Percentiles rank a stretch among this genome's conserved stretches.
Conservation (phyloP, 2,113 vertebrate genomes). For the Peucedramus taeniatus region DNA sequence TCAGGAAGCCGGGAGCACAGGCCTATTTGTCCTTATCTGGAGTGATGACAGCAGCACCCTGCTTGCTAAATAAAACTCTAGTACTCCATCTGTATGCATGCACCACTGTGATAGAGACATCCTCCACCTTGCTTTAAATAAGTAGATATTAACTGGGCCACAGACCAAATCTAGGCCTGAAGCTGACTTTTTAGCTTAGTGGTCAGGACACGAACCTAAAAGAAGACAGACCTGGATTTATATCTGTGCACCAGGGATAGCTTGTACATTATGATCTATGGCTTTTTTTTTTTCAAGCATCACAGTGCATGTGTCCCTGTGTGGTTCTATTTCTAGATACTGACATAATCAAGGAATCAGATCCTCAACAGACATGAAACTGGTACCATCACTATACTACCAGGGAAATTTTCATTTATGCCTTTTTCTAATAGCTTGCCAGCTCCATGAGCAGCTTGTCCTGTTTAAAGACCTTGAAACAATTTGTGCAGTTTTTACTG, state of each 20-base stretch:
- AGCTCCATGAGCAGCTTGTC: neutral
- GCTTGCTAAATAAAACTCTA: neutral
- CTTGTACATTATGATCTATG: neutral
- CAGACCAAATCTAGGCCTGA: neutral
- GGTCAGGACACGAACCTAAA: neutral
- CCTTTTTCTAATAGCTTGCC: neutral
- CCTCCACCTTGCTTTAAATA: neutral
- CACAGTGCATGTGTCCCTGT: neutral
- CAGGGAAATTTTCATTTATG: neutral
- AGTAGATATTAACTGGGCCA: neutral
- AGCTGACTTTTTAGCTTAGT: neutral
- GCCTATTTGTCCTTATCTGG: neutral
- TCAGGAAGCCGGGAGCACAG: neutral
- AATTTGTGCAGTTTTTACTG: neutral
- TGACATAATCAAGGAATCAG: neutral
- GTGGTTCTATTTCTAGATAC: neutral
- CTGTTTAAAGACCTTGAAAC: neutral
- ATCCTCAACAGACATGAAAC: neutral
- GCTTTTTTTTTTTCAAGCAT: neutral
- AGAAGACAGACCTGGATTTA: slow-evolving; percentile 5
- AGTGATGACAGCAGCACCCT: neutral
- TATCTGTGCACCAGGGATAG: neutral
- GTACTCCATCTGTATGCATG: neutral
- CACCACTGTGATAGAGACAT: neutral
- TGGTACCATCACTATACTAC: neutral